Base-by-base conservation (phyloP, 2,888 invertebrate species). In the Amaurobius ferox region DNA sequence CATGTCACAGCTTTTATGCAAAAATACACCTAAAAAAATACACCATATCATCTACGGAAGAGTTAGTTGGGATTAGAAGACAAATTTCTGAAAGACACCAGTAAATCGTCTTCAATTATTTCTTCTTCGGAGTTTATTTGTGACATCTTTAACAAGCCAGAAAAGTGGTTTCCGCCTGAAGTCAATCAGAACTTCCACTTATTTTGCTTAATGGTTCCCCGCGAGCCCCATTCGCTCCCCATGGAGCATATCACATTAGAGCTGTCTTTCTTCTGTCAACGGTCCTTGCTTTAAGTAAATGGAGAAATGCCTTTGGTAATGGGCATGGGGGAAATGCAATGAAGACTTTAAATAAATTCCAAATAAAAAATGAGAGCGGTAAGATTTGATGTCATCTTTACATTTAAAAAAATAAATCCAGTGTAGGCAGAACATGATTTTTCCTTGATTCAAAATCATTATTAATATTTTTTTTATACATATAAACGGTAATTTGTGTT, bases 231-330 rank as follows among this genome's bases (percentile, higher is more conserved):
- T 11, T 55, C 55, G 23, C 23, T 55, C 55, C 55, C 55, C 11
- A 23, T 16, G 55, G 55, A 55, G 55, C 55, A 55, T 55, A 55
- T 55, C 55, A 23, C 23, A 55, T 55, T 55, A 55, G 16, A 23
- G 3, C 19, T 55, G 55, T 23, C 55, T 23, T 55, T 55, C 55
- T 55, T 23, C 55, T 55, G 55, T 55, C 55, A 55, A 23, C 55
- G 23, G 23, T 5, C 55, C 55, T 23, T 55, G 55, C 23, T 55
- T 55, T 55, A 55, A 55, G 55, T 55, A 55, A n/a, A 55, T 55
- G 55, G 23, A 55, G 55, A 23, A 55, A 55, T 55, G 55, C 55
- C 19, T 55, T 55, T 55, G 5, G 44, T 1, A 23, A 3, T 55
- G n/a, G n/a, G n/a, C 19, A 55, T 55, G 55, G 19, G 19, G 11